phyloP scores from a whole-genome alignment of 2,888 invertebrate genomes.

The Plagodis dolabraria region DNA sequence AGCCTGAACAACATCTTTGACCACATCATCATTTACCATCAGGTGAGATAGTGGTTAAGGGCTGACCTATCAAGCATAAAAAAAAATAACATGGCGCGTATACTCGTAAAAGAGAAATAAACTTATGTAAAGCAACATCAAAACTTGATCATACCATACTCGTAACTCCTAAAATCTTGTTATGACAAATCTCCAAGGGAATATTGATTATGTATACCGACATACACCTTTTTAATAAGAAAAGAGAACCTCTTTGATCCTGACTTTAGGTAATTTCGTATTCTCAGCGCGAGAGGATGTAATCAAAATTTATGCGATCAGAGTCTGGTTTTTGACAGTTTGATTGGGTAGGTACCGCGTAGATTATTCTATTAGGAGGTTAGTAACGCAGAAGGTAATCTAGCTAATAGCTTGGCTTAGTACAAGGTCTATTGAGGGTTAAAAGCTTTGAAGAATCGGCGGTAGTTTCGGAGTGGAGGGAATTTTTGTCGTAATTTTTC shows the following conservation, averaged over 20 bases:
- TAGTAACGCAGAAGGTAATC: conserved; percentile 31
- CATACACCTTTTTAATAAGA: conserved; percentile 43
- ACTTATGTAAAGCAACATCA: too few species aligned
- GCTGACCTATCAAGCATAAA: too few species aligned
- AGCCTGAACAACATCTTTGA: too few species aligned
- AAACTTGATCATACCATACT: too few species aligned
- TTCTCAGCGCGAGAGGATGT: conserved; percentile 50
- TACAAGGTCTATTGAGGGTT: conserved; percentile 20
- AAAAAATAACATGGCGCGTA: too few species aligned
- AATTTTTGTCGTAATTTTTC: conserved; percentile 1
- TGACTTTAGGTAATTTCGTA: conserved; percentile 48
- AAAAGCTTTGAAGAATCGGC: conserved; percentile 4
- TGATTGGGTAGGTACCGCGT: conserved; percentile 36
- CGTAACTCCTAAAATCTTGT: conserved; percentile 19
- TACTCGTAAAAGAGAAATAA: too few species aligned
- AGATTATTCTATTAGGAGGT: conserved; percentile 41
- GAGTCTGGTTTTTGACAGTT: conserved; percentile 39
- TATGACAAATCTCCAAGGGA: conserved; percentile 39
- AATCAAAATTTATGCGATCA: conserved; percentile 52
- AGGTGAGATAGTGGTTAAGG: too few species aligned
- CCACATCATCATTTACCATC: too few species aligned
- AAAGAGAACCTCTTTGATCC: conserved; percentile 60
- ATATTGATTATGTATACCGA: conserved; percentile 50
- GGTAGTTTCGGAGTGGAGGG: not conserved
- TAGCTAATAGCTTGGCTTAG: conserved; percentile 30